Conservation (phyloP, 1,140 invertebrate species). For the Rhyacophila brunnea region DNA sequence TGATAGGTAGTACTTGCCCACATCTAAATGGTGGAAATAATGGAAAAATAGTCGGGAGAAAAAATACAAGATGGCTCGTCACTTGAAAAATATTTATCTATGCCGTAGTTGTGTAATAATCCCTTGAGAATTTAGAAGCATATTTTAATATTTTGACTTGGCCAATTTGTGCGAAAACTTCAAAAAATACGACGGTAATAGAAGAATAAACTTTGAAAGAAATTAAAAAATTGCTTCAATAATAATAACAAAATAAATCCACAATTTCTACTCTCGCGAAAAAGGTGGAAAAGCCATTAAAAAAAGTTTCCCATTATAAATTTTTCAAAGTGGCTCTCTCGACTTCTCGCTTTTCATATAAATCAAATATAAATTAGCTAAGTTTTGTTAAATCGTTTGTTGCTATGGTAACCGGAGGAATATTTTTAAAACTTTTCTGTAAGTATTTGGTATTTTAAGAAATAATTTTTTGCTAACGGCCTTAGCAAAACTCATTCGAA, state of each 20-base stretch:
- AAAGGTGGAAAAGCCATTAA: slow-evolving; percentile 31
- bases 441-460: no score
- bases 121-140: no score
- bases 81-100: no score
- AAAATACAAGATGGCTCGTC: no score
- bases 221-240: slow-evolving; percentile 31
- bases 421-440: background rate
- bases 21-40: no score
- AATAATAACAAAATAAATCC: slow-evolving; percentile 33
- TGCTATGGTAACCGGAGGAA: slow-evolving; percentile 14
- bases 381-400: slow-evolving; percentile 32
- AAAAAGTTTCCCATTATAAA: slow-evolving; percentile 33
- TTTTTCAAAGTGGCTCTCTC: slow-evolving; percentile 27
- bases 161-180: no score
- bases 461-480: no score
- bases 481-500: no score
- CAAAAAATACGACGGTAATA: background rate
- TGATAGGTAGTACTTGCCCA: no score
- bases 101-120: no score
- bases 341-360: slow-evolving; percentile 29
- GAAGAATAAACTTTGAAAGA: slow-evolving; percentile 19
- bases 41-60: no score
- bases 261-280: slow-evolving; percentile 19
- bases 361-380: slow-evolving; percentile 34
- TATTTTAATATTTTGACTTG: no score